phyloP scores from a whole-genome alignment of 2,797 vertebrate genomes.

The Cygnus olor region DNA sequence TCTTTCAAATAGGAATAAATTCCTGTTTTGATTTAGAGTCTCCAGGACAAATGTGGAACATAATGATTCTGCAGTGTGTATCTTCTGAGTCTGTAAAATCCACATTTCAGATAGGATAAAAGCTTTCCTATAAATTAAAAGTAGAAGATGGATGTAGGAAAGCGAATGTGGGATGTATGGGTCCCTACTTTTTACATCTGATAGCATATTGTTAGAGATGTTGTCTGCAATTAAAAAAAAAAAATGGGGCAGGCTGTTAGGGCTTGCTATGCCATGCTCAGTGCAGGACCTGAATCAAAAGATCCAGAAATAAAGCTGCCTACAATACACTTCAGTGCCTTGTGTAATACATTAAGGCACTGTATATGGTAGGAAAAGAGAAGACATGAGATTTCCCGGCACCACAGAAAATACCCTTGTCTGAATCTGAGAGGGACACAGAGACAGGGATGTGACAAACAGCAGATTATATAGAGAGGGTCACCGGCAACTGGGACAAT shows the following conservation, averaged over 20 bases:
- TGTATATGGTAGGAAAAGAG: neutral
- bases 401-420: neutral
- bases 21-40: neutral
- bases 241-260: neutral
- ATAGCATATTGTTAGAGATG: neutral
- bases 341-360: neutral
- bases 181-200: neutral
- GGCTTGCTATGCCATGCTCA: neutral
- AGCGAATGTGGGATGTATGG: neutral
- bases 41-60: neutral
- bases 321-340: neutral
- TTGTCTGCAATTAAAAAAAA: neutral
- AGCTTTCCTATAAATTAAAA: neutral
- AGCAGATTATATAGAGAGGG: neutral
- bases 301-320: neutral
- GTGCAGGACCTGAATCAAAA: neutral
- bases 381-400: neutral
- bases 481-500: neutral
- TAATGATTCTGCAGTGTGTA: neutral
- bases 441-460: neutral
- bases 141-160: fast-evolving
- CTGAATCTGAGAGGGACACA: neutral
- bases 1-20: neutral
- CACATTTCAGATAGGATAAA: neutral
- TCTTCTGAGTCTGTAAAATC: neutral